Percentiles rank a stretch among this genome's conserved stretches.
Evolutionary conservation across 1,140 invertebrate species (phyloP).

Genomic region (Heliconius eleuchia): DNA sequence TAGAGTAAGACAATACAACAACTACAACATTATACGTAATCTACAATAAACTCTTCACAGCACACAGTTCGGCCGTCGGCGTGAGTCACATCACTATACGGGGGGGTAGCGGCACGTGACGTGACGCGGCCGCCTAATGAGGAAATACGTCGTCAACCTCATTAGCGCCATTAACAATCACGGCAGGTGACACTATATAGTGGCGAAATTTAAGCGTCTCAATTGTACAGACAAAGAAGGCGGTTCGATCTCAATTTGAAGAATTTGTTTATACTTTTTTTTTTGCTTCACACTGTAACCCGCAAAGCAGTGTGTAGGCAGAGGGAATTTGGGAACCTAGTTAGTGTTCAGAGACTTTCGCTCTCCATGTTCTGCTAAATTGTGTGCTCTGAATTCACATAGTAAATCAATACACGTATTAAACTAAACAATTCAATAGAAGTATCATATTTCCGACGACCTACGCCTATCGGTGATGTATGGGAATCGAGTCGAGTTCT

Average conservation of each 20-base stretch:
- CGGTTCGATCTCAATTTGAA: neutral
- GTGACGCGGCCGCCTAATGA: conserved; percentile 38
- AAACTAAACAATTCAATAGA: no score
- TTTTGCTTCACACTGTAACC: neutral
- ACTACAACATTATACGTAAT: neutral
- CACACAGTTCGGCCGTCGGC: neutral
- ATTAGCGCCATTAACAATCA: conserved; percentile 45
- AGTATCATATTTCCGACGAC: no score
- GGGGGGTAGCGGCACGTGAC: conserved; percentile 18
- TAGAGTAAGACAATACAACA: neutral
- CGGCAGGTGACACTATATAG: conserved; percentile 23
- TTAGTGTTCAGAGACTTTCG: neutral
- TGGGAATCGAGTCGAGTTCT: no score
- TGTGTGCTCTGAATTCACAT: no score
- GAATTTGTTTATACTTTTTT: neutral
- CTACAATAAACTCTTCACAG: neutral
- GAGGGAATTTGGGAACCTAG: neutral
- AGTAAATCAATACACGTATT: no score
- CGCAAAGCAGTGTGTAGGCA: neutral
- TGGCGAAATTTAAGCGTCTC: conserved; percentile 19
- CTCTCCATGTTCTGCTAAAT: no score
- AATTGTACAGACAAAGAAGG: neutral
- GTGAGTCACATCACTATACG: conserved; percentile 7
- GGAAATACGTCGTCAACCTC: conserved; percentile 43
- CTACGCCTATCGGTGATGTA: no score